Evolutionary conservation across 1,140 invertebrate species (phyloP).

Genomic region (Danaus melanippus): DNA sequence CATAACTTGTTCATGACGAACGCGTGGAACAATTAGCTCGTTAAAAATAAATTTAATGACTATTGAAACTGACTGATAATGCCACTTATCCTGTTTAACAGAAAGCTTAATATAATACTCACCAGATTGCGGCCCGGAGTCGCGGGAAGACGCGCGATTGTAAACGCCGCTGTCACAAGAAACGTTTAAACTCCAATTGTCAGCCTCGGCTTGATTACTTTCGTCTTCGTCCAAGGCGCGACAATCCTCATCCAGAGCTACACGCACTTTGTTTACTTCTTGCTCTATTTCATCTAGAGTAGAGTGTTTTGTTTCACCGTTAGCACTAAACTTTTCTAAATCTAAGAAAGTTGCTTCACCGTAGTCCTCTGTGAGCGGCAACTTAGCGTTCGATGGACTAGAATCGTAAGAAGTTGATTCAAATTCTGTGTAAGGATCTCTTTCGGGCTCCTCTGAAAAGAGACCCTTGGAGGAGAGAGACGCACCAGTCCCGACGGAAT

Average conservation of each 20-base stretch:
- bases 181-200: conserved; percentile 69
- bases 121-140: conserved; percentile 70
- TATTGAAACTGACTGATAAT: conserved; percentile 30
- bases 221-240: conserved; percentile 64
- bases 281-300: conserved; percentile 65
- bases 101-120: conserved; percentile 29
- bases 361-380: conserved; percentile 36
- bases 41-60: conserved; percentile 50
- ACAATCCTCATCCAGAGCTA: conserved; percentile 66
- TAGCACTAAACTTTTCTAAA: conserved; percentile 48
- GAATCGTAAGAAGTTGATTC: conserved; percentile 43
- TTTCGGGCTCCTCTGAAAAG: conserved; percentile 42
- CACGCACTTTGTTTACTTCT: conserved; percentile 67
- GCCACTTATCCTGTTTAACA: conserved; percentile 20
- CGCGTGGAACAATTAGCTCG: conserved; percentile 18
- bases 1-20: conserved; percentile 38
- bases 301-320: conserved; percentile 42
- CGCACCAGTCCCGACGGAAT: conserved; percentile 62
- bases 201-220: conserved; percentile 55
- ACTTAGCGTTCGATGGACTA: conserved; percentile 29
- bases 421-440: conserved; percentile 45
- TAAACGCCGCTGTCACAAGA: conserved; percentile 72
- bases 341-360: conserved; percentile 64
- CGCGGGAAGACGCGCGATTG: conserved; percentile 73
- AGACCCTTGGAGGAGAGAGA: conserved; percentile 36